Conservation (phyloP, 35 echinoderm and acorn worm genomes). For the Amphiura filiformis region DNA sequence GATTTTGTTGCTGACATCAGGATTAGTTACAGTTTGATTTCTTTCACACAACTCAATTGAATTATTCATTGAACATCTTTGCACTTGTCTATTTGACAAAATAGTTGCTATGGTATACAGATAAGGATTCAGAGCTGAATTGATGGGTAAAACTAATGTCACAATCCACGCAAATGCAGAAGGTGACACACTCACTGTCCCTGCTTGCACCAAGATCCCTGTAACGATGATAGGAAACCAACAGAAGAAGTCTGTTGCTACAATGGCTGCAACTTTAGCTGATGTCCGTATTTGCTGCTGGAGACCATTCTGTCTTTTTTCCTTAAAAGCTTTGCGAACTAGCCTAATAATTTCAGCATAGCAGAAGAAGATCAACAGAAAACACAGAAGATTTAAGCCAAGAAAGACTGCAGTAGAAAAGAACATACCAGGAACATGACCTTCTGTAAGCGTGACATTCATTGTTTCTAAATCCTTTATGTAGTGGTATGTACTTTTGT, state of each 20-base stretch:
- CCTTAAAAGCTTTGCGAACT: not conserved
- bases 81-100: not conserved
- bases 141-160: conserved; percentile 51
- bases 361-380: conserved; percentile 10
- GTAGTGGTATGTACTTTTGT: not conserved
- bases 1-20: too few relatives aligned
- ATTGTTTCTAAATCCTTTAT: not conserved
- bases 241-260: conserved; percentile 44
- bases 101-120: conserved; percentile 29
- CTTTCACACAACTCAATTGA: too few relatives aligned
- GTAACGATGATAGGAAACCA: conserved; percentile 55
- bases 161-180: conserved; percentile 41
- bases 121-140: conserved; percentile 55
- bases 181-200: not conserved
- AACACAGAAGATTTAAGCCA: conserved; percentile 12
- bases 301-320: not conserved
- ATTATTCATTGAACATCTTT: too few relatives aligned
- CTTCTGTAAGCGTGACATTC: not conserved
- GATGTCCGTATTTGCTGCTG: conserved; percentile 20
- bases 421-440: not conserved
- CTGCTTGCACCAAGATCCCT: conserved; percentile 32
- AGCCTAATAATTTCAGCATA: conserved; percentile 11
- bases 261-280: conserved; percentile 20
- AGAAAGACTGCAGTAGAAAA: conserved; percentile 26
- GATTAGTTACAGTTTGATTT: too few relatives aligned